Conservation (phyloP, 2,113 vertebrate genomes). For the Hippocampus zosterae region DNA sequence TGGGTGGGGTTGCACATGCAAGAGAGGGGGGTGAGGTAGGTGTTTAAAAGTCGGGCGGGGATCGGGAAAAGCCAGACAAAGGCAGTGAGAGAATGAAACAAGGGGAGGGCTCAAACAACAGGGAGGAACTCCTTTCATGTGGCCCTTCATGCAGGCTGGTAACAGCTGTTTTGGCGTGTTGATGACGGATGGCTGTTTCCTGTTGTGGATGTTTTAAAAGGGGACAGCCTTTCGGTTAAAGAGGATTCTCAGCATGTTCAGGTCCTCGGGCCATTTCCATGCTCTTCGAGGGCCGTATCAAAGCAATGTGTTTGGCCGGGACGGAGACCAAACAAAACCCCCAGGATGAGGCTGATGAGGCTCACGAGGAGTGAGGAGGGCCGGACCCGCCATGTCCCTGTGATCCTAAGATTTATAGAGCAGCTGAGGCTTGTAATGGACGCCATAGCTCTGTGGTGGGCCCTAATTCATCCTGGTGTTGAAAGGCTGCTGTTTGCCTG, state of each 20-base stretch:
- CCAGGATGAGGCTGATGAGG: constrained; percentile 40
- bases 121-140: constrained; percentile 72
- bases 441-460: constrained; percentile 44
- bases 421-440: constrained; percentile 60
- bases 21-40: constrained; percentile 29
- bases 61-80: constrained; percentile 60
- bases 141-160: constrained; percentile 80
- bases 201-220: constrained; percentile 80
- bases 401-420: constrained; percentile 66
- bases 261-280: constrained; percentile 65
- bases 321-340: constrained; percentile 58
- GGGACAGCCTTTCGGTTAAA: constrained; percentile 74
- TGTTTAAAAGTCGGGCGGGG: constrained; percentile 55
- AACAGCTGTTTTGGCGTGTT: constrained; percentile 82
- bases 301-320: constrained; percentile 55
- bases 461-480: constrained; percentile 59
- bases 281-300: constrained; percentile 56
- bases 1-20: constrained; percentile 55
- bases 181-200: constrained; percentile 83
- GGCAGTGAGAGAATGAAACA: constrained; percentile 67
- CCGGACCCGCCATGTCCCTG: constrained; percentile 49
- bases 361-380: constrained; percentile 52
- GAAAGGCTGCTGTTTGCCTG: constrained; percentile 59
- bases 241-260: constrained; percentile 65
- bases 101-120: constrained; percentile 70